Evolutionary conservation across 2,113 vertebrate species (phyloP).

Genomic region (Mobula birostris): DNA sequence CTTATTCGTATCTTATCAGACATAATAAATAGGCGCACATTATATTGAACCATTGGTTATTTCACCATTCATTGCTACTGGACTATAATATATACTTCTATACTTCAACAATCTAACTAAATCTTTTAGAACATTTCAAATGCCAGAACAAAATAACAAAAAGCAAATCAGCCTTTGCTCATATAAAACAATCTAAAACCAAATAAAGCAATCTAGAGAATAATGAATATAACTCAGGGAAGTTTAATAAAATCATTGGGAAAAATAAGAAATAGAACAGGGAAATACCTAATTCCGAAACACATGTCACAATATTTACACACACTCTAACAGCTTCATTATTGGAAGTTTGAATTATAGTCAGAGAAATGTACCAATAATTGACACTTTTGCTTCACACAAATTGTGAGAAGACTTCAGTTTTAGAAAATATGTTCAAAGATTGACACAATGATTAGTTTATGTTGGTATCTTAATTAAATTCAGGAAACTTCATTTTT

Average conservation of each 20-base stretch:
- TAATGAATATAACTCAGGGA: background rate
- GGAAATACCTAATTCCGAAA: background rate
- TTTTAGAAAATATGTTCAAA: background rate
- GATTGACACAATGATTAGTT: background rate
- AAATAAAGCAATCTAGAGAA: background rate
- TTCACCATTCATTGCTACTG: background rate
- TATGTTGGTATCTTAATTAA: background rate
- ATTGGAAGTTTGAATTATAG: background rate
- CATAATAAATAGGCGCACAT: background rate
- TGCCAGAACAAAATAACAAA: background rate
- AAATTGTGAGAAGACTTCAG: background rate
- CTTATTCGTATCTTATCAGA: background rate
- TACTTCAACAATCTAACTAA: background rate
- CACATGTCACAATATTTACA: background rate
- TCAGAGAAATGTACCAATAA: background rate
- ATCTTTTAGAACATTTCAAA: slow-evolving; percentile 4
- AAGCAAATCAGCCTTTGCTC: background rate
- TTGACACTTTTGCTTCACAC: background rate
- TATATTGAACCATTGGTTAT: background rate
- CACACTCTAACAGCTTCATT: background rate
- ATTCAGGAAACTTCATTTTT: background rate
- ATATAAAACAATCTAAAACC: background rate
- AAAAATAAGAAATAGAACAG: background rate
- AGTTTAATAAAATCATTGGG: background rate
- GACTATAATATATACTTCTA: background rate